These are phyloP conservation scores for Poeciliopsis presidionis DNA, from an alignment of 2,797 vertebrate species.

Conservation along the genomic window DNA sequence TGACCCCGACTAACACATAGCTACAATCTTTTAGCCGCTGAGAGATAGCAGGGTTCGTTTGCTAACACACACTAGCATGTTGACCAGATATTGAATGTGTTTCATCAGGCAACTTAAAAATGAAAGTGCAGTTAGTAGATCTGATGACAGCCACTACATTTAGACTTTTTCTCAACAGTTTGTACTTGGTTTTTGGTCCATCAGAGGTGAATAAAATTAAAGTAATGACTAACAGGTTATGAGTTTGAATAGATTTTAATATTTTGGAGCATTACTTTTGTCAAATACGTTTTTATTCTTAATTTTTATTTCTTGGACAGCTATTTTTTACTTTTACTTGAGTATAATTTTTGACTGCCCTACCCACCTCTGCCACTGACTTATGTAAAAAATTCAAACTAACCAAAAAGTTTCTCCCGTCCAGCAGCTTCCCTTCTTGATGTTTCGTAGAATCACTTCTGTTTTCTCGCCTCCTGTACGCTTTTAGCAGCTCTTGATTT, in stretches of 20 bases:
- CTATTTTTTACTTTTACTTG: no score
- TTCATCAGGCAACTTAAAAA: not conserved
- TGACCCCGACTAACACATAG: constrained; percentile 47
- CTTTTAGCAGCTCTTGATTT: constrained; percentile 24
- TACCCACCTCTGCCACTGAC: no score
- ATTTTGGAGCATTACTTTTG: no score
- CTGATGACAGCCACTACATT: constrained; percentile 22
- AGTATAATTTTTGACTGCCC: no score
- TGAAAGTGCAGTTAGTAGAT: constrained; percentile 7
- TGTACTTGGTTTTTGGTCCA: constrained; percentile 18
- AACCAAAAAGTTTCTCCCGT: not conserved
- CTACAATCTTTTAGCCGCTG: constrained; percentile 29
- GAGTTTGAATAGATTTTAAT: no score
- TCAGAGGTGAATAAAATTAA: constrained; percentile 19
- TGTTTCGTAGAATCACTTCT: not conserved
- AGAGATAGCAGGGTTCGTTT: constrained; percentile 46
- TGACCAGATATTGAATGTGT: not conserved
- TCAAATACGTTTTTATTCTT: no score
- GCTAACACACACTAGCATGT: constrained; percentile 44
- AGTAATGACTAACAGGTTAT: constrained; percentile 44
- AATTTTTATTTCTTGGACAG: no score
- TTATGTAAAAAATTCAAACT: not conserved
- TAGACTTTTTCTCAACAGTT: constrained; percentile 9
- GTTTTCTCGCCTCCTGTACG: not conserved
- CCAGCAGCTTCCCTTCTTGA: not conserved